Base-by-base conservation (phyloP, 2,888 invertebrate genomes). In the Tachina lurida region DNA sequence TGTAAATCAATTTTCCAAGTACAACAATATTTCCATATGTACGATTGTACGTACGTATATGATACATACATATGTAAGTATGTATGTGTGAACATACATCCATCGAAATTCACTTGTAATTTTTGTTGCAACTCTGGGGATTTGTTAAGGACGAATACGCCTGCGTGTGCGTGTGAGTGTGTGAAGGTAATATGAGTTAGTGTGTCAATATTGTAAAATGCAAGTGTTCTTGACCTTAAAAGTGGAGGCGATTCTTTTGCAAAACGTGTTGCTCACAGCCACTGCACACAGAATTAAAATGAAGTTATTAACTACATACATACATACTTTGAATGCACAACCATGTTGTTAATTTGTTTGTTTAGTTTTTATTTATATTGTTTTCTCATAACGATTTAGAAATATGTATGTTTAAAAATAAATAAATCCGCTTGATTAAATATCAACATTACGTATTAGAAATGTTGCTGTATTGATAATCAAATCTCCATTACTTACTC, bases 341-440 rank as follows among this genome's bases (percentile, higher is more conserved):
- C 17, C 12, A 31, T 13, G n/a, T 68, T 68, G 67, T 45, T 49
- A 12, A 71, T 67, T 70, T 65, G 60, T 65, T 80, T 65, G 9
- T 74, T 68, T 39, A 58, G 31, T 52, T 65, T 58, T 17, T 19
- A 67, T 58, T 22, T 19, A 67, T 75, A 47, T 54, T 15, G 39
- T 80, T 73, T 75, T 81, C 68, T 54, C 68, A 41, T 62, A 75
- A 71, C 22, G 54, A 13, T 71, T 71, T 63, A 12, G 17, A 78
- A 78, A 79, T 77, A 49, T 68, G 58, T 77, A 49, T 68, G 58
- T 73, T 47, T 17, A 47, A 52, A 73, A 73, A 49, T 60, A 82
- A 82, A 82, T 76, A 77, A 77, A 83, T 83, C 65, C 67, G 77
- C 73, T 77, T 83, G 77, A 83, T 77, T 83, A 83, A 83, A 83